Conservation (phyloP, 2,113 vertebrate genomes). For the Oophaga pumilio region DNA sequence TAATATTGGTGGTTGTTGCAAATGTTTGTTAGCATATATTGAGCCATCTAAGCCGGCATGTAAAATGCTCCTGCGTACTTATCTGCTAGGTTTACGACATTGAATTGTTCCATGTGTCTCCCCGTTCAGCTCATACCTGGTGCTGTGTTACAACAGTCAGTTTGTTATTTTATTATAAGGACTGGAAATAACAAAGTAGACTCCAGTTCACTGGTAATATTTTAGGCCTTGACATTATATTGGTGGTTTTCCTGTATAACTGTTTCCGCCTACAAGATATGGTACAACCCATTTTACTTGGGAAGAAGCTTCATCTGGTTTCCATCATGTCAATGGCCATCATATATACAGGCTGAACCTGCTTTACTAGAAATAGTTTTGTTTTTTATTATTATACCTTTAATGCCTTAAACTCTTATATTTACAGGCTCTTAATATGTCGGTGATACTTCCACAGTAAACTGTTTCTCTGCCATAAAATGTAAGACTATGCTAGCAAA, state of each 20-base stretch:
- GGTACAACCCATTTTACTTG: neutral
- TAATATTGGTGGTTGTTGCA: constrained; percentile 50
- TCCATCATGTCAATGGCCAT: neutral
- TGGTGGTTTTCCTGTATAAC: neutral
- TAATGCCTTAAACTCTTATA: neutral
- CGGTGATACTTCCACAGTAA: constrained; percentile 17
- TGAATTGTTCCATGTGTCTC: neutral
- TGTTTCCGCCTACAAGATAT: neutral
- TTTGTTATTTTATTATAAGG: neutral
- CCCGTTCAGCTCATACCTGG: neutral
- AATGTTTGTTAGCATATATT: constrained; percentile 29
- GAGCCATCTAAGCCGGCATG: neutral
- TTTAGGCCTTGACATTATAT: neutral
- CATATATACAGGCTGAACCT: neutral
- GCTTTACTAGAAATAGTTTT: neutral
- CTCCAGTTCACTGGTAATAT: neutral
- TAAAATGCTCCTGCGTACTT: neutral
- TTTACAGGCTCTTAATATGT: neutral
- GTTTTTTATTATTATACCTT: constrained; percentile 2
- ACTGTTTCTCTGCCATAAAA: constrained; percentile 5
- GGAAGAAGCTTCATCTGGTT: neutral
- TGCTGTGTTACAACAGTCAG: neutral
- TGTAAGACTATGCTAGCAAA: neutral
- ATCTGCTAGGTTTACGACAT: neutral
- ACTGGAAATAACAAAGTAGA: neutral